Evolutionary conservation across 1,140 invertebrate genomes (phyloP), one percentile per base, ranked within the genome.

Genomic region (Pseudomyrmex concolor): DNA sequence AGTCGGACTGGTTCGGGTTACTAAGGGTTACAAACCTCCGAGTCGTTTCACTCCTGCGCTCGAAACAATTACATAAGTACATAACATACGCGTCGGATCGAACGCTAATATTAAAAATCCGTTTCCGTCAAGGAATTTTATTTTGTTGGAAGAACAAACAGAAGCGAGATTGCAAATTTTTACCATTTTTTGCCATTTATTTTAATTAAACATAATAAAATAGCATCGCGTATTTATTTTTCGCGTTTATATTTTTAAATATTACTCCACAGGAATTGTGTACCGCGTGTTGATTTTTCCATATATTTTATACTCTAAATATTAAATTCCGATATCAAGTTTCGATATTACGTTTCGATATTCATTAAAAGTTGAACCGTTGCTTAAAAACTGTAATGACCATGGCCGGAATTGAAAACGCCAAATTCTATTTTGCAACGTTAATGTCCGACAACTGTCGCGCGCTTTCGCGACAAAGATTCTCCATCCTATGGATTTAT

Each of bases 11-110:
- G 64, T 45, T 78, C 66, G 54, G 76, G 76, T 80, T 80, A 80
- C 76, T 80, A 71, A 80, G 66, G 76, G 76, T 80, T 80, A 71
- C 76, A 70, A 70, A 17, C 54, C 55, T 19, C 43, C 66, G n/a
- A 19, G 55, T 80, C 43, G 34, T 34, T 34, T 34, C 5, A 60
- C 12, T 17, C 10, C n/a, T 13, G 19, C 43, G 66, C 34, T 34
- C 66, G 43, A 80, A 80, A 80, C 76, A 80, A 80, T 80, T 60
- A 71, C 55, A 80, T 60, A 80, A 80, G 22, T 71, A n/a, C n/a
- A n/a, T n/a, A 70, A 80, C 45, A 25, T 13, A n/a, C n/a, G n/a
- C n/a, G 19, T 34, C 55, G 19, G 15, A 80, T 60, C 45, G 43
- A 80, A 70, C n/a, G 7, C 54, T 19, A 48, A 78, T 70, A 59